phyloP scores from a whole-genome alignment of 2,888 invertebrate species.

The Troilus luridus region DNA sequence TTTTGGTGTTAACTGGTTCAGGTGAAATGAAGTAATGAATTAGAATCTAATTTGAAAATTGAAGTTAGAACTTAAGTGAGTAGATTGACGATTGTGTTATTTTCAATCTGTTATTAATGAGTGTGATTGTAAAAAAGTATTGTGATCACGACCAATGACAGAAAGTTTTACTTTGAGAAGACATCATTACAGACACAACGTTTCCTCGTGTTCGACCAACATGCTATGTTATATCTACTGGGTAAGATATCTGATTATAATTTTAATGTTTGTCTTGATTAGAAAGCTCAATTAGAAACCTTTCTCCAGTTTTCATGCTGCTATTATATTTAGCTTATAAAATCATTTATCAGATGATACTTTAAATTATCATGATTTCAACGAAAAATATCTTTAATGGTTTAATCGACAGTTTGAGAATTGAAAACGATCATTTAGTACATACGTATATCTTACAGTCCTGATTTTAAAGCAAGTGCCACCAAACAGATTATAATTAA shows the following conservation, averaged over 20 bases:
- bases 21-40: slow-evolving; percentile 7
- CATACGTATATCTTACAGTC: too few relatives aligned
- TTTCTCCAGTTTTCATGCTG: neutral
- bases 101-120: slow-evolving; percentile 30
- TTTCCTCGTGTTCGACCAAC: slow-evolving; percentile 63
- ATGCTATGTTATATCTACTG: slow-evolving; percentile 65
- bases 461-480: neutral
- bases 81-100: neutral
- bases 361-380: neutral
- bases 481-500: too few relatives aligned
- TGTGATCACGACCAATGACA: slow-evolving; percentile 60
- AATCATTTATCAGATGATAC: neutral
- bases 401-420: neutral
- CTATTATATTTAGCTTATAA: neutral
- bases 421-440: too few relatives aligned
- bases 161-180: slow-evolving; percentile 57
- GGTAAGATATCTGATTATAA: slow-evolving; percentile 61
- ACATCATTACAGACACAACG: slow-evolving; percentile 63
- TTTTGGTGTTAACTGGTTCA: neutral
- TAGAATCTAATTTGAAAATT: neutral
- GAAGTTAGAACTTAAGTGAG: slow-evolving; percentile 2
- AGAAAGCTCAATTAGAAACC: neutral
- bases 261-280: neutral
- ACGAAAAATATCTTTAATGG: neutral
- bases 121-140: slow-evolving; percentile 37